Base-by-base conservation (phyloP, 2,888 invertebrate genomes). In the Drosophila paucipuncta region DNA sequence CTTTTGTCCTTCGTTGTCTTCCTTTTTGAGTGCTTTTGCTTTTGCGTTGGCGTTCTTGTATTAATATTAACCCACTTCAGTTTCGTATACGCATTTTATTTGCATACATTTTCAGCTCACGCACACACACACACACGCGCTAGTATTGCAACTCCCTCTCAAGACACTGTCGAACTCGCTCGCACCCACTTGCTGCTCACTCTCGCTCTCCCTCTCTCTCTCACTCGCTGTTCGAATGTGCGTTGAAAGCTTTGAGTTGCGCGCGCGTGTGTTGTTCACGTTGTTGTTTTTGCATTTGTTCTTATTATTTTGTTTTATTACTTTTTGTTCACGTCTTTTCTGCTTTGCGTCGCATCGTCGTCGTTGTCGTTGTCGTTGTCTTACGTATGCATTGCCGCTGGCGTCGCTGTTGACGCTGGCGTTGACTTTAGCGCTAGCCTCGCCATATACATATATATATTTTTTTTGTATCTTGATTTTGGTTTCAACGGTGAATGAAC, bases 401-500 rank as follows among this genome's bases (percentile, higher is more conserved):
- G 61, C 75, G 60, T 52, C 55, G 79, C 58, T 53, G 73, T 61
- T 53, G 68, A 49, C 67, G 73, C 52, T 70, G 61, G 35, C 64
- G 69, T 61, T 52, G 50, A 43, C 47, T 52, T 55, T 50, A 47
- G 39, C 55, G 74, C 59, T 71, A 58, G 41, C 79, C 61, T 66
- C 55, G 74, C 70, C 31, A 31, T 31, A 31, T 33, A 64, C 62
- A 77, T 6, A 11, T 53, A 22, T 53, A 31, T 31, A 11, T 52
- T 31, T 53, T n/a, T 54, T 35, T 83, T 79, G 86, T 85, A 82
- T 83, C 84, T 84, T 84, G 89, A 89, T 88, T 88, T 87, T 89
- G 85, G 82, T 88, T 88, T 89, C 85, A 83, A 85, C 87, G 88
- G 89, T 89, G 88, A 89, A 89, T 82, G 89, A 89, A 89, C 89